Conservation (phyloP, 1,140 invertebrate genomes). For the Nixonia krombeini region DNA sequence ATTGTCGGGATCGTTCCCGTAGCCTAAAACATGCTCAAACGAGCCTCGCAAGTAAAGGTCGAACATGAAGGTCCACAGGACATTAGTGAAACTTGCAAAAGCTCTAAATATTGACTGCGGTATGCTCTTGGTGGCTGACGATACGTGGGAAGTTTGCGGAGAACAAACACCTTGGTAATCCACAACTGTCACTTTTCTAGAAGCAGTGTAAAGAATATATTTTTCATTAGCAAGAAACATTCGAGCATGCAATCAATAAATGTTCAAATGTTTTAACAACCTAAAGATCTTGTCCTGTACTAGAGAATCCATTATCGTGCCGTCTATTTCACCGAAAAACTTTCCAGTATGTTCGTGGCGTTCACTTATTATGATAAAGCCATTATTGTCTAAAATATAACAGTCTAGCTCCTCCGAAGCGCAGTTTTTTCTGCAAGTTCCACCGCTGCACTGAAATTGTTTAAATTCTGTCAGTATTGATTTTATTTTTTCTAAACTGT, state of each 20-base stretch:
- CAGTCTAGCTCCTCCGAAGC: slow-evolving; percentile 90
- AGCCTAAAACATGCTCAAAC: slow-evolving; percentile 60
- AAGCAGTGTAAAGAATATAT: slow-evolving; percentile 19
- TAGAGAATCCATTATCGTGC: slow-evolving; percentile 94
- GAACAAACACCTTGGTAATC: slow-evolving; percentile 92
- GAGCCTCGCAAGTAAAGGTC: slow-evolving; percentile 64
- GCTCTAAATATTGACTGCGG: slow-evolving; percentile 57
- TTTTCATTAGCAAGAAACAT: no score
- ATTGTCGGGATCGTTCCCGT: slow-evolving; percentile 62
- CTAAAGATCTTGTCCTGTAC: slow-evolving; percentile 91
- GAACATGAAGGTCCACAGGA: slow-evolving; percentile 61
- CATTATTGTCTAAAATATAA: slow-evolving; percentile 93
- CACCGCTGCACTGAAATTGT: slow-evolving; percentile 80
- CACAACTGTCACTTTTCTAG: slow-evolving; percentile 82
- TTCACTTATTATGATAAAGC: slow-evolving; percentile 93
- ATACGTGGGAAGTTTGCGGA: slow-evolving; percentile 81
- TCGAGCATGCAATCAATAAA: no score
- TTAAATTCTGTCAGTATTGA: no score
- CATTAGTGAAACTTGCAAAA: slow-evolving; percentile 50
- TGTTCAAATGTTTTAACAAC: slow-evolving; percentile 41
- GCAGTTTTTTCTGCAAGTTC: slow-evolving; percentile 85
- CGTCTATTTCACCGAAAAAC: slow-evolving; percentile 94
- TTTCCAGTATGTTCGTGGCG: slow-evolving; percentile 85
- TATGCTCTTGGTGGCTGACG: slow-evolving; percentile 73
- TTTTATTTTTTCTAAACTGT: no score